These are phyloP conservation scores for Aethina tumida DNA, from an alignment of 1,140 invertebrate genomes.

Conservation along the genomic window DNA sequence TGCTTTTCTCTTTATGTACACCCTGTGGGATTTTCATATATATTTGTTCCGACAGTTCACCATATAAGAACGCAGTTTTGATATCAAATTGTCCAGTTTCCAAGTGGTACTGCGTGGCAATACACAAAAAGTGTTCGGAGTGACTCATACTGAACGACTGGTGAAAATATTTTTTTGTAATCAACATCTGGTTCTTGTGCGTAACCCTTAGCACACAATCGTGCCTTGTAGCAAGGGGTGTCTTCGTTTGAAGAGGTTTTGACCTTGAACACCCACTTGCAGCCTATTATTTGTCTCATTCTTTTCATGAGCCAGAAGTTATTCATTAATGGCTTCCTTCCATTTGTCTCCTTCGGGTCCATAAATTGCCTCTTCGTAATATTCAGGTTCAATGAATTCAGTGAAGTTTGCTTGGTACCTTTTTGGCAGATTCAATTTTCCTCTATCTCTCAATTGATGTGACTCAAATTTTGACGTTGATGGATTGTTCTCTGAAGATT, in stretches of 20 bases:
- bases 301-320: background rate
- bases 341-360: too few species aligned
- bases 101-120: slow-evolving; percentile 11
- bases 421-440: background rate
- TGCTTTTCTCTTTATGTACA: slow-evolving; percentile 21
- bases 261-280: slow-evolving; percentile 14
- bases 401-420: background rate
- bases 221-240: slow-evolving; percentile 10
- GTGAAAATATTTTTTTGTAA: slow-evolving; percentile 33
- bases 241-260: slow-evolving; percentile 8
- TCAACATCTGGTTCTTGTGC: slow-evolving; percentile 33
- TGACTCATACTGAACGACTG: slow-evolving; percentile 26
- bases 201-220: slow-evolving; percentile 35
- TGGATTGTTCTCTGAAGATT: too few species aligned
- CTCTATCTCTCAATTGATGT: too few species aligned
- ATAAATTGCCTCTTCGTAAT: too few species aligned
- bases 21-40: slow-evolving; percentile 35
- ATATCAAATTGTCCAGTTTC: slow-evolving; percentile 31
- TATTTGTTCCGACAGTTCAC: slow-evolving; percentile 29
- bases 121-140: slow-evolving; percentile 19
- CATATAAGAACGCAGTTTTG: slow-evolving; percentile 34
- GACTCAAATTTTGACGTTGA: too few species aligned
- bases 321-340: too few species aligned
- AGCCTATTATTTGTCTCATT: background rate
- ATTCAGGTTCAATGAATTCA: background rate